Evolutionary conservation across 2,888 invertebrate genomes (phyloP), one percentile per base, ranked within the genome.

Genomic region (Phasia obesa): DNA sequence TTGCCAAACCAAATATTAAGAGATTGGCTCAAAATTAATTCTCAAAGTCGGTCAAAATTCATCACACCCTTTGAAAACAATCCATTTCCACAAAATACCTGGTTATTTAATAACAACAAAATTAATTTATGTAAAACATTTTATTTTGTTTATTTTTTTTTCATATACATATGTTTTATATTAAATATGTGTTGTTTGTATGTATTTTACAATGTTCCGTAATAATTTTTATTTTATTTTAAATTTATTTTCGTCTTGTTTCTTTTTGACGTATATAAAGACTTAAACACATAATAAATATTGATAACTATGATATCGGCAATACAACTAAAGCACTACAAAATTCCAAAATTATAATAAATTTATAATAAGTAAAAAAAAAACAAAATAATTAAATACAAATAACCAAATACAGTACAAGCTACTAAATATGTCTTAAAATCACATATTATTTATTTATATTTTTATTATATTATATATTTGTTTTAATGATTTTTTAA

Each of bases 81-180:
- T n/a, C n/a, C n/a, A n/a, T n/a, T n/a, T n/a, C n/a, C n/a, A n/a
- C n/a, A n/a, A n/a, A n/a, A n/a, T n/a, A n/a, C n/a, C n/a, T n/a
- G n/a, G n/a, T n/a, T n/a, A n/a, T n/a, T n/a, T n/a, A n/a, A n/a
- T n/a, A n/a, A n/a, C n/a, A n/a, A n/a, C n/a, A n/a, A n/a, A n/a
- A n/a, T n/a, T n/a, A n/a, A n/a, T 71, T 71, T 47, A 67, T 81
- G 71, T 76, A 77, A 81, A 81, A 77, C 81, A 81, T 81, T 71
- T 77, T 65, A 60, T 73, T 71, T 64, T 76, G 21, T 76, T 81
- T 71, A 35, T 42, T 42, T 76, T n/a, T 60, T 69, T 62, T 49
- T 77, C 60, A 57, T 53, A 73, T n/a, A 25, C 47, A 47, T 62
- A 57, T 79, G 44, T 73, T 67, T 51, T 64, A 69, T 69, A 69